Evolutionary conservation across 2,888 invertebrate genomes (phyloP).

Genomic region (Acheta domesticus): DNA sequence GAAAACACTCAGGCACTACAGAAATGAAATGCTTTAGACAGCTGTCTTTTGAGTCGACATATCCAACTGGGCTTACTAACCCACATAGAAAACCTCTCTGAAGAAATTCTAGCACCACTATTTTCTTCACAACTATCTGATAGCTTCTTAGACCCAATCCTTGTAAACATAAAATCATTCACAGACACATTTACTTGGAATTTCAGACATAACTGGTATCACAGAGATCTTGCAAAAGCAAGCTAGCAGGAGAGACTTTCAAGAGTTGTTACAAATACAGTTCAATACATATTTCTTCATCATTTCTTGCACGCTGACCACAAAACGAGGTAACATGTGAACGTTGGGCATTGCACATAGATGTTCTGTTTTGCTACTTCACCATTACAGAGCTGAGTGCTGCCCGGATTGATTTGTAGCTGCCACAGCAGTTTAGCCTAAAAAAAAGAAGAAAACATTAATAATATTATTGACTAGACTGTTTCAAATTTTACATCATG

Average conservation of each 20-base stretch:
- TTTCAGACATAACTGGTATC: not conserved
- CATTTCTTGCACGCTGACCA: not conserved
- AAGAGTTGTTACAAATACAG: not conserved
- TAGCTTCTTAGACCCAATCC: not conserved
- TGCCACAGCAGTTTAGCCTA: not conserved
- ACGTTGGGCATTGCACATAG: not conserved
- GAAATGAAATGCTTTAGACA: no score
- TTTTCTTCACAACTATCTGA: not conserved
- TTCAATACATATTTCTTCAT: not conserved
- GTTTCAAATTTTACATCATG: no score
- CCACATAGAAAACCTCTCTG: not conserved
- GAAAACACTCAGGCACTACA: no score
- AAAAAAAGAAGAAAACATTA: not conserved
- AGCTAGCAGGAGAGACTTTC: constrained; percentile 6
- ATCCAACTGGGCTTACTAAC: no score
- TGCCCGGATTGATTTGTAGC: not conserved
- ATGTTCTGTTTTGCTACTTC: no score
- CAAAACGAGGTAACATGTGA: not conserved
- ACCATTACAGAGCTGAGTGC: no score
- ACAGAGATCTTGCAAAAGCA: constrained; percentile 10
- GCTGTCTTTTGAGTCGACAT: no score
- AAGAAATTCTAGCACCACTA: constrained; percentile 2
- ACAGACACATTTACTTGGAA: not conserved
- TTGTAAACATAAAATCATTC: not conserved
- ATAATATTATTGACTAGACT: no score